A percentile compares a stretch with the other conserved stretches of the same genome.
Evolutionary conservation across 2,888 invertebrate species (phyloP).

Genomic region (Stramonita haemastoma): DNA sequence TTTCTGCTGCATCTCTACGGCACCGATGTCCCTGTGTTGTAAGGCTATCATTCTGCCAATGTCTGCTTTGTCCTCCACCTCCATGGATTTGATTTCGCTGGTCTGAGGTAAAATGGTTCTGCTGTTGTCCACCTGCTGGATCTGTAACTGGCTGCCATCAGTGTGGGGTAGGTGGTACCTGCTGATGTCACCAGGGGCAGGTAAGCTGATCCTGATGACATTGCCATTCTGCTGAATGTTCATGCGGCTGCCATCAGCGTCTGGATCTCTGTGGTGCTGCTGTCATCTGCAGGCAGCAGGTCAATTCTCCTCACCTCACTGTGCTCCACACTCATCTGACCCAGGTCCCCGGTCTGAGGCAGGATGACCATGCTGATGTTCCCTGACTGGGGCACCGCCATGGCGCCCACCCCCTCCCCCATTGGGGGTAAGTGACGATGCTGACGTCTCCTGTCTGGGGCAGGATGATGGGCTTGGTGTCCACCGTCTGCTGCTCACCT

Average conservation of each 20-base stretch:
- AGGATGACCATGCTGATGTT: slow-evolving; percentile 4
- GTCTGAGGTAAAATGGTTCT: neutral
- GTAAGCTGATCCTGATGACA: neutral
- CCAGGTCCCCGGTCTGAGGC: neutral
- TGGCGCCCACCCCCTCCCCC: neutral
- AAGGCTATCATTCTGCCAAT: neutral
- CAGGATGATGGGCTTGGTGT: slow-evolving; percentile 11
- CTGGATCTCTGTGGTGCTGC: neutral
- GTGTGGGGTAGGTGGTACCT: neutral
- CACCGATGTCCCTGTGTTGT: neutral
- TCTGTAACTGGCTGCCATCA: neutral
- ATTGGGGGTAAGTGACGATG: neutral
- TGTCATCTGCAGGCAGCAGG: neutral
- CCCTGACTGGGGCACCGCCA: neutral
- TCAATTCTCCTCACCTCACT: slow-evolving; percentile 2
- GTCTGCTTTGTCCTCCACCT: neutral
- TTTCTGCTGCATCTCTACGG: slow-evolving; percentile 14
- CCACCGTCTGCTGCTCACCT: neutral
- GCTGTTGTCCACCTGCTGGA: neutral
- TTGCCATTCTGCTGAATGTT: slow-evolving; percentile 7
- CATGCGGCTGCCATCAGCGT: slow-evolving; percentile 7
- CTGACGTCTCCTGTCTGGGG: slow-evolving; percentile 8
- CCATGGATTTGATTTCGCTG: neutral
- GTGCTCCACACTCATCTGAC: neutral
- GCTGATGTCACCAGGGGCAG: neutral